A percentile compares a stretch with the other conserved stretches of the same genome.
phyloP scores from a whole-genome alignment of 2,113 vertebrate genomes.

The Ictalurus furcatus region DNA sequence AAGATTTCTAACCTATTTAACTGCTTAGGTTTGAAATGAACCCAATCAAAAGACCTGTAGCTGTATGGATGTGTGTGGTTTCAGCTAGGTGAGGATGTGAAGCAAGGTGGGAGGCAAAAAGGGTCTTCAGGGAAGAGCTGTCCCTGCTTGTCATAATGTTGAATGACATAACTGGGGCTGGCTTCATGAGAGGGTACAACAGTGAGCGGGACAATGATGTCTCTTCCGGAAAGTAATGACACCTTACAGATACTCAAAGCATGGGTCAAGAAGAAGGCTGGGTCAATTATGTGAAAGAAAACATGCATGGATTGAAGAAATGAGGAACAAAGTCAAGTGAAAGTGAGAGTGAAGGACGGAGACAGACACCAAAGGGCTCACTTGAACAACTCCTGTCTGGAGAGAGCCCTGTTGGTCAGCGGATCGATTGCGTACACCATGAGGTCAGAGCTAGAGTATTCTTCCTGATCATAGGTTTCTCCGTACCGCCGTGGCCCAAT shows the following conservation, averaged over 20 bases:
- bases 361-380: constrained; percentile 69
- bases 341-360: neutral
- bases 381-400: constrained; percentile 93
- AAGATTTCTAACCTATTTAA: neutral
- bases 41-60: neutral
- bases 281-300: neutral
- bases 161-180: constrained; percentile 18
- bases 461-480: constrained; percentile 89
- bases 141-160: neutral
- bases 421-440: constrained; percentile 97
- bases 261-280: neutral
- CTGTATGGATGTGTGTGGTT: neutral
- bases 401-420: constrained; percentile 91
- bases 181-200: neutral
- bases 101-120: neutral
- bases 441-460: constrained; percentile 91
- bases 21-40: neutral
- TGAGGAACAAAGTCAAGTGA: no score
- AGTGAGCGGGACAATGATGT: no score
- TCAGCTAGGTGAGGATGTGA: neutral
- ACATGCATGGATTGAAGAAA: neutral
- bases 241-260: neutral
- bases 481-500: constrained; percentile 89
- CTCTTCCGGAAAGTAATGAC: neutral
- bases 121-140: neutral